Evolutionary conservation across 2,113 vertebrate genomes (phyloP).

Genomic region (Salvelinus fontinalis): DNA sequence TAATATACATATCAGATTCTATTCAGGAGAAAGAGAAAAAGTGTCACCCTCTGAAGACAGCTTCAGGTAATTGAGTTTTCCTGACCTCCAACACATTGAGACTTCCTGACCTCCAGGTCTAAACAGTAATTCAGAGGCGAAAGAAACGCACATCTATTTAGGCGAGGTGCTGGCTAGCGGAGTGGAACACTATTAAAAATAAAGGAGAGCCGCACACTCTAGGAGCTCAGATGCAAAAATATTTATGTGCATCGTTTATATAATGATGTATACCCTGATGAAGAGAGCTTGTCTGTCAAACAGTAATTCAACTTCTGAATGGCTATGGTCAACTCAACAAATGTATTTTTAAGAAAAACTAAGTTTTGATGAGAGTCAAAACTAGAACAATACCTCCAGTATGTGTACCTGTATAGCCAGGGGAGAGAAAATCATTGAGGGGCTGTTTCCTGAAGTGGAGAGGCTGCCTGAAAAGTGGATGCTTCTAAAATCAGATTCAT

Average conservation of each 20-base stretch:
- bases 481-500: constrained; percentile 3
- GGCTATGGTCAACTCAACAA: no score
- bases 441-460: no score
- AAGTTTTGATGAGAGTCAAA: no score
- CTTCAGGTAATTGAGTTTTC: neutral
- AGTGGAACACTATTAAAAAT: neutral
- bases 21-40: constrained; percentile 9
- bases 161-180: no score
- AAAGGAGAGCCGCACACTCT: no score
- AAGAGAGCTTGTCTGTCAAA: neutral
- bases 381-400: neutral
- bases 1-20: constrained; percentile 26
- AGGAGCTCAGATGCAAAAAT: no score
- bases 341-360: no score
- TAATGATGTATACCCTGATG: neutral
- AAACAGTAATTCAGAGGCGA: neutral
- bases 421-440: no score
- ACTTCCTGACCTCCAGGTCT: neutral
- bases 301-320: no score
- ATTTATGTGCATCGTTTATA: neutral
- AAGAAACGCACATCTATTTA: no score
- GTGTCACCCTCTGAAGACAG: neutral
- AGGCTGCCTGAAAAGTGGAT: neutral
- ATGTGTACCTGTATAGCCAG: neutral
- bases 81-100: no score